Percentiles rank a stretch among this genome's conserved stretches.
Conservation (phyloP, 2,797 vertebrate genomes). For the Poeciliopsis paucimaculata region DNA sequence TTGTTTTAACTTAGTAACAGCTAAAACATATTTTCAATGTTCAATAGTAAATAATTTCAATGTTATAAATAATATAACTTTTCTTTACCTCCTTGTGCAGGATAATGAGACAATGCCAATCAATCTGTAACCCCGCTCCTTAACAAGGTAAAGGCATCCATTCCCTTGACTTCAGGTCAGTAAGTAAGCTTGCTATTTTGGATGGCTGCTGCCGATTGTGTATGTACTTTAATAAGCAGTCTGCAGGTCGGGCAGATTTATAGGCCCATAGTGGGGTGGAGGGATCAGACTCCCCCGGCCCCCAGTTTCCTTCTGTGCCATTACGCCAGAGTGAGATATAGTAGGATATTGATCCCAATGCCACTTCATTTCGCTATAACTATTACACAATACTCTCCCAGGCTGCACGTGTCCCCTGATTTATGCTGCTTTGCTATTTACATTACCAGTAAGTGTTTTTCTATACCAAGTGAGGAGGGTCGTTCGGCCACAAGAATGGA, state of each 20-base stretch:
- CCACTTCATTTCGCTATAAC: constrained; percentile 99
- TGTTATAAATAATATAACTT: constrained; percentile 36
- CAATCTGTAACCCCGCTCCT: constrained; percentile 66
- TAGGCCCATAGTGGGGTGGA: constrained; percentile 91
- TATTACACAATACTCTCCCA: constrained; percentile 89
- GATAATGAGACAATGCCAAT: constrained; percentile 47
- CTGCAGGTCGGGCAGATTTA: constrained; percentile 92
- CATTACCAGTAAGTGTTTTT: constrained; percentile 87
- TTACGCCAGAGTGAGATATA: constrained; percentile 97
- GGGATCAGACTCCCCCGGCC: constrained; percentile 94
- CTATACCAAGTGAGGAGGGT: constrained; percentile 77
- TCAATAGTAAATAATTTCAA: constrained; percentile 10
- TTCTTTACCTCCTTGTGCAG: constrained; percentile 28
- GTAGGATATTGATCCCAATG: constrained; percentile 97
- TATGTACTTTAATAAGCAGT: constrained; percentile 88
- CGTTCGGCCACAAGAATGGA: constrained; percentile 68
- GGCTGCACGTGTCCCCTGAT: constrained; percentile 80
- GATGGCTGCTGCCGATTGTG: constrained; percentile 84
- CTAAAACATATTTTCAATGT: not conserved
- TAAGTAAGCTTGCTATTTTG: constrained; percentile 76
- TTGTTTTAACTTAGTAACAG: not conserved
- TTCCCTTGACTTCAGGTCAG: constrained; percentile 76
- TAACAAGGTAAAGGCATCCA: constrained; percentile 68
- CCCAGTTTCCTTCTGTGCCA: constrained; percentile 92
- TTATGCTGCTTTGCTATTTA: constrained; percentile 85